Percentiles rank a stretch among this genome's conserved stretches.
Conservation (phyloP, 2,797 vertebrate species). For the Tympanoctomys barrerae region DNA sequence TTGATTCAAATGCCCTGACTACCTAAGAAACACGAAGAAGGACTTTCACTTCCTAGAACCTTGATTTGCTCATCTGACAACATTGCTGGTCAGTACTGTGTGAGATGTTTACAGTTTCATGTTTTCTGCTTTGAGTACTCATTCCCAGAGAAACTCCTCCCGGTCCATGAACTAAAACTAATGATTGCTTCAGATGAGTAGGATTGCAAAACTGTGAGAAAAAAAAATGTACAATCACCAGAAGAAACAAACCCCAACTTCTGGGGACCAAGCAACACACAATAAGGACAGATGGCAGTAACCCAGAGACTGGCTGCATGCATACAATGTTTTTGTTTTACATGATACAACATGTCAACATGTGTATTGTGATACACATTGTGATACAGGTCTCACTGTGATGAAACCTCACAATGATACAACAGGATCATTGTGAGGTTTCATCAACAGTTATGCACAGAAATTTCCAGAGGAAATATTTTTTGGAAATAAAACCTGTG, state of each 20-base stretch:
- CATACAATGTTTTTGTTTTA: conserved; percentile 4
- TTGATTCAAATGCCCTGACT: neutral
- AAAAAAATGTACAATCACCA: conserved; percentile 52
- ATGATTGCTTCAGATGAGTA: conserved; percentile 42
- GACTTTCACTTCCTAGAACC: neutral
- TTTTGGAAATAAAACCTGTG: conserved; percentile 56
- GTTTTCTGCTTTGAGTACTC: conserved; percentile 53
- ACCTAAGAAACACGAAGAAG: neutral
- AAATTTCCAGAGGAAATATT: conserved; percentile 72
- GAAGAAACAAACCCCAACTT: conserved; percentile 66
- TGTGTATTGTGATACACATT: no score
- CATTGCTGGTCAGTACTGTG: neutral
- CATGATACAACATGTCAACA: no score
- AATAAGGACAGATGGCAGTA: conserved; percentile 39
- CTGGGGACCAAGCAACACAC: neutral
- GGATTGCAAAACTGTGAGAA: neutral
- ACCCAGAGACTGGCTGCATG: neutral
- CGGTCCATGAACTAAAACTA: conserved; percentile 69
- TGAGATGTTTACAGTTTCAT: conserved; percentile 44
- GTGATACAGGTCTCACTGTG: no score
- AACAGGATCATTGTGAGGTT: neutral
- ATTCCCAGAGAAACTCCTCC: conserved; percentile 66
- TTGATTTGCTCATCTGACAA: conserved; percentile 20
- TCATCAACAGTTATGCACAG: conserved; percentile 21
- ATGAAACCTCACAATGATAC: no score